phyloP scores from a whole-genome alignment of 2,797 vertebrate species.

The Premnoplex brunnescens region DNA sequence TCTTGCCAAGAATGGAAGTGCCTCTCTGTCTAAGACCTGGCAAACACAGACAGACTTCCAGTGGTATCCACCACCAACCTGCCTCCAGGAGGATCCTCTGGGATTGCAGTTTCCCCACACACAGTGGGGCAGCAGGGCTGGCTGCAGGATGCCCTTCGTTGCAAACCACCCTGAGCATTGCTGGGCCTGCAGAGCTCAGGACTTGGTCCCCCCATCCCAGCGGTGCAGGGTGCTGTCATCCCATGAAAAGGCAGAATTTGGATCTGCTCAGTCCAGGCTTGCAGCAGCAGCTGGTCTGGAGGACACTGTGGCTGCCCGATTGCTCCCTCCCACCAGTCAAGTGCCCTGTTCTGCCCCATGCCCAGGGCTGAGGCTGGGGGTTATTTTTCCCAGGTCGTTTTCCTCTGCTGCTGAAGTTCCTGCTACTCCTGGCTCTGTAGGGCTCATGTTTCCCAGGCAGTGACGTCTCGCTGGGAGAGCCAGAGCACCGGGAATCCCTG shows the following conservation, averaged over 20 bases:
- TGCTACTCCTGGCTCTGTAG: neutral
- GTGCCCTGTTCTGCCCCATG: neutral
- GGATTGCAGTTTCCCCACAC: neutral
- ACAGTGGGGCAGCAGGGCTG: fast-evolving
- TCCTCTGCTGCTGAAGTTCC: neutral
- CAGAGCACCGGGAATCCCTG: neutral
- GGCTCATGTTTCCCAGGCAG: neutral
- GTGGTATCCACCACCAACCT: fast-evolving
- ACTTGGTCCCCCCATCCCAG: neutral
- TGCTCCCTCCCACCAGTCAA: fast-evolving
- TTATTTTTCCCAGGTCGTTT: neutral
- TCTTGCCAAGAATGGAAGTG: neutral
- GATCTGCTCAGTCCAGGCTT: neutral
- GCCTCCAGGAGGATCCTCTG: neutral
- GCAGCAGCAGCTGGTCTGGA: neutral
- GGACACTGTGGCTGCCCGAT: neutral
- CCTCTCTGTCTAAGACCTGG: neutral
- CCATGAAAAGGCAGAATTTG: neutral
- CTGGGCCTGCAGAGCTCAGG: neutral
- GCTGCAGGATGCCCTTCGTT: neutral
- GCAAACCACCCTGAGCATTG: neutral
- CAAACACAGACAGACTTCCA: neutral
- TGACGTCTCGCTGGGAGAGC: neutral
- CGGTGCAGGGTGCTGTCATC: neutral
- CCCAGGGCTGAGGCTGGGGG: neutral